Evolutionary conservation across 1,140 invertebrate species (phyloP), one percentile per base, ranked within the genome.

Genomic region (Hydropsyche tenuis): DNA sequence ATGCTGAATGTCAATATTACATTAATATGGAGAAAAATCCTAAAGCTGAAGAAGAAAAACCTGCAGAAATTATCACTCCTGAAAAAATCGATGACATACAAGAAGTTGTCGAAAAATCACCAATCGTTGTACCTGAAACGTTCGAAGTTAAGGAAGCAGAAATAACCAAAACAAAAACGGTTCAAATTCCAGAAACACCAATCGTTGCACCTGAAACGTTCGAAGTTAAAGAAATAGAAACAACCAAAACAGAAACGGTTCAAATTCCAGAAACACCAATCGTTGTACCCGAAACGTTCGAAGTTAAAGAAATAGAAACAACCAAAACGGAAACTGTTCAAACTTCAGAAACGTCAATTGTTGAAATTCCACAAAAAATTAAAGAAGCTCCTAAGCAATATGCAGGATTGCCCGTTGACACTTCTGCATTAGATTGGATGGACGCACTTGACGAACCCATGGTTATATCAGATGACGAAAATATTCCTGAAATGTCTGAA

Each of bases 381-480:
- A 18, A n/a, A 5, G 63, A 2, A 42, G 63, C 9, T 20, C 27
- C 27, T 0, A 65, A 65, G 43, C n/a, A 23, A 6, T 84, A 85
- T 74, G 82, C 81, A 69, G 82, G 81, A 48, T 78, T 85, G 53
- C 82, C 84, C 46, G 80, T 86, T 48, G 83, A 88, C 71, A 81
- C 83, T 72, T 81, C 84, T 3, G 81, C 81, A 27, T 83, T 82
- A 64, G 76, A 81, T 12, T 88, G 85, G 82, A 83, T 88, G 79
- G 80, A 82, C 78, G 81, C 85, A 64, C 73, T 88, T 46, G 86
- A 88, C 73, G 84, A 87, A 75, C 82, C 85, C 56, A 84, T 87
- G 72, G 78, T 79, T 9, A 83, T 86, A 45, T 81, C 81, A 16
- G 81, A 83, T 53, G 82, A 84, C 20, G 65, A 68, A 68, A 46